phyloP scores from a whole-genome alignment of 2,797 vertebrate species.

The Clarias pachynema region DNA sequence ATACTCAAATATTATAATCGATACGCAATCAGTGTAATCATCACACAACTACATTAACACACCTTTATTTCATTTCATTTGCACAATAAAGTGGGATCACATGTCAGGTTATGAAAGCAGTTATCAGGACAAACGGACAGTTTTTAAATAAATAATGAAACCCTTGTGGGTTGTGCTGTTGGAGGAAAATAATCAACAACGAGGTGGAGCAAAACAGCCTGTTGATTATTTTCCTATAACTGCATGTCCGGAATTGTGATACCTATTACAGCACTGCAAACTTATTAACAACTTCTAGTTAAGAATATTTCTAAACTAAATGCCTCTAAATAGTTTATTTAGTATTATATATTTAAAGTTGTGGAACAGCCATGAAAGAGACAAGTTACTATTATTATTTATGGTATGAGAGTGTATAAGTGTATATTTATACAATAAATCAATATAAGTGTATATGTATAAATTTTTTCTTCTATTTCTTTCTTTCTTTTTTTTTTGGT shows the following conservation, averaged over 20 bases:
- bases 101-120: background rate
- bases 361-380: background rate
- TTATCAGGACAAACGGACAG: background rate
- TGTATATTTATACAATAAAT: no score
- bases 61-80: background rate
- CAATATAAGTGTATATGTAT: background rate
- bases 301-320: background rate
- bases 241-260: background rate
- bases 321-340: background rate
- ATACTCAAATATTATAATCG: background rate
- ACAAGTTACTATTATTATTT: no score
- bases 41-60: background rate
- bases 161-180: background rate
- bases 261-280: background rate
- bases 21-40: background rate
- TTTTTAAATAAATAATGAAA: background rate
- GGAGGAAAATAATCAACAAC: background rate
- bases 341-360: background rate
- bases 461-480: background rate
- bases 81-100: background rate
- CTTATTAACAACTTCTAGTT: background rate
- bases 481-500: background rate
- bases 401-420: background rate
- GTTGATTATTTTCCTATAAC: background rate
- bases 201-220: background rate